Evolutionary conservation across 1,140 invertebrate species (phyloP).

Genomic region (Episyrphus balteatus): DNA sequence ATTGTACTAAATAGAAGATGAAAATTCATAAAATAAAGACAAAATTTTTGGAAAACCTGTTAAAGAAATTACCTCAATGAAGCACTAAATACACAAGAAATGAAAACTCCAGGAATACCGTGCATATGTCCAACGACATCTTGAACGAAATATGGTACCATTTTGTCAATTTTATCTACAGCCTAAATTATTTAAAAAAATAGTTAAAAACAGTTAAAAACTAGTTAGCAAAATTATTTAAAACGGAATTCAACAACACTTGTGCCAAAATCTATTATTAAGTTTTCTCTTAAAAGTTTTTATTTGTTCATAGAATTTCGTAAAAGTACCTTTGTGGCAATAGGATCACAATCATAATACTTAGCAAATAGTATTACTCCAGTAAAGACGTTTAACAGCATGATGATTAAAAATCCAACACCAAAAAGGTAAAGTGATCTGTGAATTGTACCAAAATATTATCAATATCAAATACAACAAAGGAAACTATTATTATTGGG

Average conservation of each 20-base stretch:
- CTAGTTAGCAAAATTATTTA: no score
- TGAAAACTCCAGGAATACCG: conserved; percentile 49
- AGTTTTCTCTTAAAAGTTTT: no score
- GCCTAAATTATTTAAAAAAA: conserved; percentile 2
- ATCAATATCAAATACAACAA: no score
- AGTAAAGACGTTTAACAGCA: conserved; percentile 44
- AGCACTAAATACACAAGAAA: conserved; percentile 51
- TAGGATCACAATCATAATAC: conserved; percentile 63
- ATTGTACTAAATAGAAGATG: conserved; percentile 45
- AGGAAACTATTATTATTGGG: no score
- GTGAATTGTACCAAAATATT: no score
- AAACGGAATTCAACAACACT: no score
- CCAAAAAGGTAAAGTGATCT: conserved; percentile 41
- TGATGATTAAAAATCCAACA: conserved; percentile 40
- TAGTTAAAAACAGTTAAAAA: no score
- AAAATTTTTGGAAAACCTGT: neutral
- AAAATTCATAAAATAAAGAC: neutral
- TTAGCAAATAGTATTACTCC: conserved; percentile 63
- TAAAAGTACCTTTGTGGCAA: conserved; percentile 17
- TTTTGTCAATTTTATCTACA: conserved; percentile 35
- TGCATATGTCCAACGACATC: conserved; percentile 40
- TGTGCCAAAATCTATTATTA: no score
- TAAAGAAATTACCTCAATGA: conserved; percentile 43
- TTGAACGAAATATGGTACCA: conserved; percentile 47
- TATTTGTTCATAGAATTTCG: no score